Conservation (phyloP, 2,797 vertebrate genomes). For the Eupleurogrammus muticus region DNA sequence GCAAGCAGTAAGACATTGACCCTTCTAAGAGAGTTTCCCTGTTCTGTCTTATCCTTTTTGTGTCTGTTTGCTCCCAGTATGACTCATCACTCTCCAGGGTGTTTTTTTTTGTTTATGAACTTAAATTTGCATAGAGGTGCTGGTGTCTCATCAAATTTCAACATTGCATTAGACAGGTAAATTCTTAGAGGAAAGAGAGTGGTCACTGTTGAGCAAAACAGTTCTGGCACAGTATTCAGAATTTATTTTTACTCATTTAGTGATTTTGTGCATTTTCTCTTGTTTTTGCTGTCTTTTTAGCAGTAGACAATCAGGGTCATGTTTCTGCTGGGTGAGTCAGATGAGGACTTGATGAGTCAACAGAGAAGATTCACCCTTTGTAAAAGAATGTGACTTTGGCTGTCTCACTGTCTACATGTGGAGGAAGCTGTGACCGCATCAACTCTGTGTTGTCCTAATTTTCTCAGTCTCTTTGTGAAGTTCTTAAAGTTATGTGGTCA, state of each 20-base stretch:
- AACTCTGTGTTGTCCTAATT: constrained; percentile 39
- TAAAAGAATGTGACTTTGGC: constrained; percentile 55
- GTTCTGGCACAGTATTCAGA: neutral
- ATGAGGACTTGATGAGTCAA: constrained; percentile 49
- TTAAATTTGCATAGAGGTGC: constrained; percentile 44
- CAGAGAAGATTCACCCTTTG: constrained; percentile 16
- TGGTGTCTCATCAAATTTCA: constrained; percentile 55
- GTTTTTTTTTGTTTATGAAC: constrained; percentile 62
- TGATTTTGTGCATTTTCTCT: constrained; percentile 7
- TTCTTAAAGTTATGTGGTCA: constrained; percentile 32
- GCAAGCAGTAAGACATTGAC: constrained; percentile 34
- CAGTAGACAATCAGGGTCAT: constrained; percentile 37
- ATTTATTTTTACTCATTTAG: constrained; percentile 10
- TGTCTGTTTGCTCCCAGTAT: constrained; percentile 48
- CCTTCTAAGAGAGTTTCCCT: constrained; percentile 32
- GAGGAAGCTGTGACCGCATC: constrained; percentile 39
- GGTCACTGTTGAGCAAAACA: constrained; percentile 24
- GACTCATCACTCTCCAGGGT: constrained; percentile 69
- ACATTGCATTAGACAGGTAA: constrained; percentile 35
- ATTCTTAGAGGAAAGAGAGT: constrained; percentile 46
- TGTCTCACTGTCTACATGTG: constrained; percentile 42
- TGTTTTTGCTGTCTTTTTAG: constrained; percentile 25
- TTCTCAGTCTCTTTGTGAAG: constrained; percentile 36
- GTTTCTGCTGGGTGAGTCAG: constrained; percentile 40
- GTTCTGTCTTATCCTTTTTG: constrained; percentile 32